Evolutionary conservation across 2,797 vertebrate genomes (phyloP).

Genomic region (Cuculus canorus): DNA sequence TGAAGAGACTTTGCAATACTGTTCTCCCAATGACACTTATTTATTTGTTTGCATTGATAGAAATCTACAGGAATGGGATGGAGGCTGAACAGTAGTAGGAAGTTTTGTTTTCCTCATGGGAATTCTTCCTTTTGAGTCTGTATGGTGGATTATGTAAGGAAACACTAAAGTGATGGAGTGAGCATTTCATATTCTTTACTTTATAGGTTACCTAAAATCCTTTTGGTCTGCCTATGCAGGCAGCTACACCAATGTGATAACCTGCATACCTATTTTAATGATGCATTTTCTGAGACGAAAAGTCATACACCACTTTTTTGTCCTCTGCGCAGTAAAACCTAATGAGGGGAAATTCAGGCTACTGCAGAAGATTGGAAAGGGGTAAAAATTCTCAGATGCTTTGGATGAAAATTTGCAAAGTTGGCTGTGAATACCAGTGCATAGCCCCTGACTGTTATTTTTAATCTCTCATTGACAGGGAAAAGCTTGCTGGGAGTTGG

Average conservation of each 20-base stretch:
- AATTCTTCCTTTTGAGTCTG: background rate
- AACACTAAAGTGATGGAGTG: background rate
- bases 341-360: slow-evolving; percentile 55
- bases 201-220: background rate
- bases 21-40: rapidly evolving
- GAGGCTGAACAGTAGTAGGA: background rate
- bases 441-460: slow-evolving; percentile 49
- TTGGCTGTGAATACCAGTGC: slow-evolving; percentile 52
- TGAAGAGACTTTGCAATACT: background rate
- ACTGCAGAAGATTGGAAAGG: slow-evolving; percentile 1
- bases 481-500: slow-evolving; percentile 58
- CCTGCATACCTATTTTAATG: slow-evolving; percentile 17
- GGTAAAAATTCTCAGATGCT: slow-evolving; percentile 43
- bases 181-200: background rate
- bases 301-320: slow-evolving; percentile 42
- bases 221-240: background rate
- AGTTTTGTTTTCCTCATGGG: background rate
- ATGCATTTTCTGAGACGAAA: slow-evolving; percentile 40
- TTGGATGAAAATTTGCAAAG: slow-evolving; percentile 37
- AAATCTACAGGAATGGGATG: background rate
- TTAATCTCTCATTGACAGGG: slow-evolving; percentile 72
- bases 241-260: slow-evolving; percentile 13
- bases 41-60: background rate
- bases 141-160: background rate
- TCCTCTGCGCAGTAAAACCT: slow-evolving; percentile 38